These are phyloP conservation scores for Pegea sp. DNA, from an alignment of 23 tunicate species.

Conservation along the genomic window DNA sequence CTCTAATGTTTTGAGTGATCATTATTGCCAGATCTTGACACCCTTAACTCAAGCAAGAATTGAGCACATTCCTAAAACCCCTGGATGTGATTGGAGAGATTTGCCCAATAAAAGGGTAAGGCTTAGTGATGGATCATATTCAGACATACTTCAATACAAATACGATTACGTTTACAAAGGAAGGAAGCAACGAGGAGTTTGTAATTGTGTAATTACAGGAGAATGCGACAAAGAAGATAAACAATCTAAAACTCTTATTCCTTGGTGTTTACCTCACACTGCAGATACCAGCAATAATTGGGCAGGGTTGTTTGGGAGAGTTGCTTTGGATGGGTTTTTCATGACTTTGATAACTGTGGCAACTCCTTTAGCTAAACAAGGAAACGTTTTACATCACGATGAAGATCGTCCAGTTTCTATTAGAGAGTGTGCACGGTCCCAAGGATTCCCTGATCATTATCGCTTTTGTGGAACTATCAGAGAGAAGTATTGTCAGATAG, in stretches of 20 bases:
- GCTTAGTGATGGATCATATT: slow-evolving; percentile 36
- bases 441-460: slow-evolving; percentile 88
- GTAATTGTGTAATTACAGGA: slow-evolving; percentile 35
- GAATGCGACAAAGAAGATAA: slow-evolving; percentile 65
- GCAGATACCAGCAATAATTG: slow-evolving; percentile 79
- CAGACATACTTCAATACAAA: slow-evolving; percentile 46
- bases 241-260: slow-evolving; percentile 60
- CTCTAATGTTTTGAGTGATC: slow-evolving; percentile 35
- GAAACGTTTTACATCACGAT: slow-evolving; percentile 74
- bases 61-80: slow-evolving; percentile 37
- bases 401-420: slow-evolving; percentile 70
- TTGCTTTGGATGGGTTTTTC: slow-evolving; percentile 77
- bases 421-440: slow-evolving; percentile 85
- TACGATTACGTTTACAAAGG: slow-evolving; percentile 63
- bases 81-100: slow-evolving; percentile 91
- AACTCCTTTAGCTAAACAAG: slow-evolving; percentile 93
- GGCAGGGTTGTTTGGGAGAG: slow-evolving; percentile 79
- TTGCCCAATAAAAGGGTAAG: slow-evolving; percentile 53
- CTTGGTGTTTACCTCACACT: slow-evolving; percentile 81
- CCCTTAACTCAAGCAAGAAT: slow-evolving; percentile 47
- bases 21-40: slow-evolving; percentile 67
- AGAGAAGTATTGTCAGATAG: slow-evolving; percentile 66
- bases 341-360: slow-evolving; percentile 80
- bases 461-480: slow-evolving; percentile 49
- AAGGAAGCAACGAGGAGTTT: slow-evolving; percentile 43